Conservation (phyloP, 2,888 invertebrate genomes). For the Rotaria socialis region DNA sequence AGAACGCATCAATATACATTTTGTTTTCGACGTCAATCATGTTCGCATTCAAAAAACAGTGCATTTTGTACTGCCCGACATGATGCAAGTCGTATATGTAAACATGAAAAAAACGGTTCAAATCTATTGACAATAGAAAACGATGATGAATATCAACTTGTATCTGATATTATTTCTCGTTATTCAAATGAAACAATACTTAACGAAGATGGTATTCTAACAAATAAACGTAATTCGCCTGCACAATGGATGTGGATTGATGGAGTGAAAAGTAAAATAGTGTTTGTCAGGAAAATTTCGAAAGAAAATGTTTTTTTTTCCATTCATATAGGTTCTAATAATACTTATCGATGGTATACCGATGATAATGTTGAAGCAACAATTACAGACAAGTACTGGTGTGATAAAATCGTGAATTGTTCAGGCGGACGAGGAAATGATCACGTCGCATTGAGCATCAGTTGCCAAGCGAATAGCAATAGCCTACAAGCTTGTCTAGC, state of each 20-base stretch:
- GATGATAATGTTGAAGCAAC: neutral
- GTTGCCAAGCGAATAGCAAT: neutral
- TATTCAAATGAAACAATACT: neutral
- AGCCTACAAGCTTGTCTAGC: neutral
- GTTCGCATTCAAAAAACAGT: neutral
- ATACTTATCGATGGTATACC: neutral
- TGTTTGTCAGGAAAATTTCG: neutral
- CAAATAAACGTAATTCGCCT: neutral
- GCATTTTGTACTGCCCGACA: neutral
- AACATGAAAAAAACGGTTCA: neutral
- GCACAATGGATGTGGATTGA: conserved; percentile 3
- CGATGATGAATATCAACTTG: neutral
- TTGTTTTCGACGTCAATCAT: neutral
- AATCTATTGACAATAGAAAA: neutral
- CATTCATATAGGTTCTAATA: neutral
- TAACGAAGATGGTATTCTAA: neutral
- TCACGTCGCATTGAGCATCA: neutral
- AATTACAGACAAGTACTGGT: neutral
- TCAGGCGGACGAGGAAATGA: neutral
- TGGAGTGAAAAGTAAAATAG: neutral
- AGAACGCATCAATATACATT: neutral
- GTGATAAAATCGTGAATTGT: neutral
- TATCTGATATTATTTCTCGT: neutral
- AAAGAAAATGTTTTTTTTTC: neutral
- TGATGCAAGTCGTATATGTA: neutral